Percentiles rank a stretch among this genome's conserved stretches.
These are phyloP conservation scores for Cavia aperea DNA, from an alignment of 2,113 vertebrate species.

Conservation along the genomic window DNA sequence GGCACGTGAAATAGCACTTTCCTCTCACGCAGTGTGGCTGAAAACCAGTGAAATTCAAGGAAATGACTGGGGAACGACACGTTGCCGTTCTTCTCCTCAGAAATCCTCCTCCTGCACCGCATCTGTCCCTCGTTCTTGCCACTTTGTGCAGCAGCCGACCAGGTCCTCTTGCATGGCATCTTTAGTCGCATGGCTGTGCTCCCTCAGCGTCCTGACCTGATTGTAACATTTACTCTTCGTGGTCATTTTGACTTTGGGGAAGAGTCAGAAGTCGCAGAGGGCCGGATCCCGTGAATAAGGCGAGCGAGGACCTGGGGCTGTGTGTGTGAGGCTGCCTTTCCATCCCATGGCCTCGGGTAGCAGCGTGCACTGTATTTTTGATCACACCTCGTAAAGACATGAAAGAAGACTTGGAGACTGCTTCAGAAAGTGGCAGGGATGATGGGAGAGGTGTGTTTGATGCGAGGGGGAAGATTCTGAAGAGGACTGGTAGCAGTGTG, in stretches of 20 bases:
- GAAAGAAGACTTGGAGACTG: neutral
- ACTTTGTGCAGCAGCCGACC: neutral
- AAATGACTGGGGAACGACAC: neutral
- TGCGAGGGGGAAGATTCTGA: neutral
- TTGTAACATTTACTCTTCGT: neutral
- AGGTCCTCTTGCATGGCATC: neutral
- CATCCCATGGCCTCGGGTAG: neutral
- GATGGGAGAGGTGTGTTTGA: neutral
- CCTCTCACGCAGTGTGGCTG: neutral
- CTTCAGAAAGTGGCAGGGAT: neutral
- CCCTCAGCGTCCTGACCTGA: neutral
- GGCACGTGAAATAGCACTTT: neutral
- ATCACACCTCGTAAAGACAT: neutral
- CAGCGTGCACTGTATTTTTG: neutral
- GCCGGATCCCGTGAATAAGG: neutral
- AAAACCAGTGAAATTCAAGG: neutral
- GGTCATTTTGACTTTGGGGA: neutral
- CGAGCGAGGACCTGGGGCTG: too few relatives aligned
- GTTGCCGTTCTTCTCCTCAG: neutral
- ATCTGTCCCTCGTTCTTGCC: neutral
- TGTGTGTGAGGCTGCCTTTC: neutral
- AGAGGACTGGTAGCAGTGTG: neutral
- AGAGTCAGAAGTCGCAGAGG: neutral
- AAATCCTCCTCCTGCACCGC: fast-evolving
- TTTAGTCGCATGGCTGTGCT: neutral